Base-by-base conservation (phyloP, 2,113 vertebrate genomes). In the Castor canadensis region DNA sequence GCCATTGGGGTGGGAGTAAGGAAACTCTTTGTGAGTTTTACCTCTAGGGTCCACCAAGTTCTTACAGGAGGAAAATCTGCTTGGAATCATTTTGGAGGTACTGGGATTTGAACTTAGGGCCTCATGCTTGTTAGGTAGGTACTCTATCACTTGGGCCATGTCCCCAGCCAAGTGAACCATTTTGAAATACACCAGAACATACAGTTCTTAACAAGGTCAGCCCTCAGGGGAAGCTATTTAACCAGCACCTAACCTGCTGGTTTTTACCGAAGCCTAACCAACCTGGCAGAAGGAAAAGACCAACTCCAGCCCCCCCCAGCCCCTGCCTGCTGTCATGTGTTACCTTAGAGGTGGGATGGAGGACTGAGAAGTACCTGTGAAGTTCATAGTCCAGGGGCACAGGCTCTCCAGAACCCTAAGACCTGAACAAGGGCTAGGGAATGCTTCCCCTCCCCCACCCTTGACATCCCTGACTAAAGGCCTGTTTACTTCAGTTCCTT, bases 401-500 rank as follows among this genome's bases (percentile, higher is more conserved):
- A 45, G 66, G 32, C 38, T 66, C 8, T 5, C 35, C 56, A 22
- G 64, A 64, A 58, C 30, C 20, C 92, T 28, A 38, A 89, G 38
- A 38, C 40, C 35, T 5, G 30, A 26, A 13, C 9, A 32, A 20
- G 52, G 40, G 32, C 56, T 8, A 1, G 4, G 0, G 2, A 75
- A 22, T 0, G 11, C 16, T 10, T 32, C 30, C 30, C 5, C 28
- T 6, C 54, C 52, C 22, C 69, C 26, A 6, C 49, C 20, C 47
- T 66, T 20, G 38, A 17, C 58, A 40, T n/a, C 16, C 19, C 47
- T 20, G n/a, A 19, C 20, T 16, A 45, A 91, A 77, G 73, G 24
- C 52, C 60, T 56, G 24, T 47, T 45, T 45, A 15, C 13, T 19
- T 9, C 38, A 69, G 40, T 77, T 67, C 35, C 60, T 77, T 69